Conservation (phyloP, 2,888 invertebrate species). For the Diplolepis rosae region DNA sequence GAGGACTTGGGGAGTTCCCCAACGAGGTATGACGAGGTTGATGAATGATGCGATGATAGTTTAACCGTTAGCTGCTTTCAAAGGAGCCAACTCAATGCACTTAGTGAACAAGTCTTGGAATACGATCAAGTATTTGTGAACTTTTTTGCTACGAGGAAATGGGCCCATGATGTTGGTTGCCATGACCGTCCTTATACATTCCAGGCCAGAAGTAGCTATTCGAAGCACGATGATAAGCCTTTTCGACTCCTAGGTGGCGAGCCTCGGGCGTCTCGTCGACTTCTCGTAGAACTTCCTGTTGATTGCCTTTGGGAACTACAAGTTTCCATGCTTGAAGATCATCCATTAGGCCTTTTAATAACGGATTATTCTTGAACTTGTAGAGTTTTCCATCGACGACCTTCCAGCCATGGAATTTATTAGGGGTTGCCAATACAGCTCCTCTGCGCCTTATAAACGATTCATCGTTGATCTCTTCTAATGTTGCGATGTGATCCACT, state of each 20-base stretch:
- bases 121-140: no score
- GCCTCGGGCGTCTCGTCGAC: background rate
- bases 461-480: no score
- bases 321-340: background rate
- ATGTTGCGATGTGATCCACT: no score
- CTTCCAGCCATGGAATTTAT: background rate
- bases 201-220: background rate
- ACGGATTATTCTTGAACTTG: background rate
- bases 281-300: background rate
- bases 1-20: no score
- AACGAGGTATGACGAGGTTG: no score
- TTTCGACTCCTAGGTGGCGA: background rate
- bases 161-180: background rate
- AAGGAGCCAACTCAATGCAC: no score
- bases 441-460: background rate
- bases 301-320: background rate
- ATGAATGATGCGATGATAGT: no score
- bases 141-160: background rate
- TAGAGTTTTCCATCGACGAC: background rate
- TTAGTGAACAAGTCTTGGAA: no score
- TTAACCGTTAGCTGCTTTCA: no score
- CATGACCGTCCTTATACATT: background rate
- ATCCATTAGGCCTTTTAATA: background rate
- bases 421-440: no score
- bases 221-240: background rate